Evolutionary conservation across 2,797 vertebrate genomes (phyloP), one percentile per base, ranked within the genome.

Genomic region (Benthosema pterotum): DNA sequence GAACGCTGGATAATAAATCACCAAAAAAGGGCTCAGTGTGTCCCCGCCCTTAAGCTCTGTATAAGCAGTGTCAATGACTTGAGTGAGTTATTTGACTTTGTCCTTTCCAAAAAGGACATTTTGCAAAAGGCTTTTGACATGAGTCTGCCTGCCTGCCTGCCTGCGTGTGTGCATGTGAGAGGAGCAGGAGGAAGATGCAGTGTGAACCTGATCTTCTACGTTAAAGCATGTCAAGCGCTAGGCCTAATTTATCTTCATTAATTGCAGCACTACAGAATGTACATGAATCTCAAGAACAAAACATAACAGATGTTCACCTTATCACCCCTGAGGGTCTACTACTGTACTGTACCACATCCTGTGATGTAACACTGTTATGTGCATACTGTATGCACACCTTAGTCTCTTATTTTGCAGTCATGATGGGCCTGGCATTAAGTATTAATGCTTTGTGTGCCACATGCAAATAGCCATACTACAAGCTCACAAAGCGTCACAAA

Each of bases 51-150:
- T 46, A 50, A 72, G 57, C 57, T 67, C 46, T 62, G 5, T 38
- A 47, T 15, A 19, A 48, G 52, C 4, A 2, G 51, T 62, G 56
- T 62, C 61, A 63, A 13, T 38, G 32, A 38, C 66, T n/a, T 49
- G 15, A 42, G 45, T 17, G 42, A 69, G 32, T 75, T 47, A 66
- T 62, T 64, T 54, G 42, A 60, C 43, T 60, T 67, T 51, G 16
- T 28, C 59, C 58, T 60, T 65, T 66, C 75, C 42, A 75, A 72
- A 74, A 72, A 74, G 68, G n/a, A 32, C 18, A 22, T 69, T 69
- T 70, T 18, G 52, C 43, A 48, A 62, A 68, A 11, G 18, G 43
- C 57, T 55, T 25, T 25, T 25, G 22, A 64, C 63, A 58, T 47
- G 17, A 4, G 17, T 51, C 56, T 72, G 8, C 11, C 7, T 38